Evolutionary conservation across 2,113 vertebrate species (phyloP).

Genomic region (Eudorcas thomsonii): DNA sequence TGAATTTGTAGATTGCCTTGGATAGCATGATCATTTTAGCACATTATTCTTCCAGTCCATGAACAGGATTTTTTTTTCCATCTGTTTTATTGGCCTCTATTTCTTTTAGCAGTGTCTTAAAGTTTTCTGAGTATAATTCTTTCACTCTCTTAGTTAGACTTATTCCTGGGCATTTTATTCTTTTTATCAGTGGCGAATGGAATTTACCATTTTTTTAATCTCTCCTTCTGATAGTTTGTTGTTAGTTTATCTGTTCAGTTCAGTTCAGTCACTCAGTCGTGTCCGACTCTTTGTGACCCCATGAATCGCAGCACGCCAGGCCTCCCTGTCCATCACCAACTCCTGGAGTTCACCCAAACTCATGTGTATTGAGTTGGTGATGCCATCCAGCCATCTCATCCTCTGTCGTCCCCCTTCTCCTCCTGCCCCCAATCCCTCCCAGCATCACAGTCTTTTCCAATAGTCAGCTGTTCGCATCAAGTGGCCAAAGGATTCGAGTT

Average conservation of each 20-base stretch:
- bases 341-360: too few species aligned
- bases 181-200: not conserved
- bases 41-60: not conserved
- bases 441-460: too few species aligned
- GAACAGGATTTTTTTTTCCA: not conserved
- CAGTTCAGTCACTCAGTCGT: fast-evolving
- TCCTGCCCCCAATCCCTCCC: too few species aligned
- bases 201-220: not conserved
- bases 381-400: too few species aligned
- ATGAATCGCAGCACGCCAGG: too few species aligned
- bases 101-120: not conserved
- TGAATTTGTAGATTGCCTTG: not conserved
- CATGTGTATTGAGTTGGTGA: too few species aligned
- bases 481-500: too few species aligned
- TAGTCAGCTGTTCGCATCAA: too few species aligned
- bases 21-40: not conserved
- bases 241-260: not conserved
- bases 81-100: not conserved
- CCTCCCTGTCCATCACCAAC: too few species aligned
- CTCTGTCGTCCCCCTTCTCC: too few species aligned
- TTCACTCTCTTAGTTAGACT: not conserved
- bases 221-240: not conserved
- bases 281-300: too few species aligned
- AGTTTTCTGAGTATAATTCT: not conserved
- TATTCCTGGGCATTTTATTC: not conserved